Evolutionary conservation across 2,888 invertebrate genomes (phyloP).

Genomic region (Phrixothrix hirtus): DNA sequence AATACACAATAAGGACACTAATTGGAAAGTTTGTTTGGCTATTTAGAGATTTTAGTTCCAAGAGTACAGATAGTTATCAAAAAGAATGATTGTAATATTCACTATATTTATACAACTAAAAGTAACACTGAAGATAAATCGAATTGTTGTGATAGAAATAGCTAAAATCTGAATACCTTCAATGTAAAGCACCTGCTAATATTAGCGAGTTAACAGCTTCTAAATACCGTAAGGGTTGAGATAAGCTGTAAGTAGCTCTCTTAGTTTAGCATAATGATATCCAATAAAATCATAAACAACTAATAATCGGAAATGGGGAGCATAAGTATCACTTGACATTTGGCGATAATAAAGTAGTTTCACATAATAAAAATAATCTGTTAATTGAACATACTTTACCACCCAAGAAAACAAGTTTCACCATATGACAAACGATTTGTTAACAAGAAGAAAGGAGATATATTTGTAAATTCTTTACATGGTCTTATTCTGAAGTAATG

Average conservation of each 20-base stretch:
- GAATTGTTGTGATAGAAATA: no score
- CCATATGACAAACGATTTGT: slow-evolving; percentile 11
- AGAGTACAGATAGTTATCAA: no score
- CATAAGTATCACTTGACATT: background rate
- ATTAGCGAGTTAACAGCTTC: no score
- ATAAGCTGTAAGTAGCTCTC: slow-evolving; percentile 26
- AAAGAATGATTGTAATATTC: no score
- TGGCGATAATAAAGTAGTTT: slow-evolving; percentile 3
- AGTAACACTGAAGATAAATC: no score
- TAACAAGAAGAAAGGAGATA: background rate
- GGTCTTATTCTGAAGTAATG: slow-evolving; percentile 7
- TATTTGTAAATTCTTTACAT: background rate
- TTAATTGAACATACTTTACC: slow-evolving; percentile 21
- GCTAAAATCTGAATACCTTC: no score
- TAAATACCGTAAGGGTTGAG: no score
- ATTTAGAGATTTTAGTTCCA: no score
- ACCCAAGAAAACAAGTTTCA: slow-evolving; percentile 18
- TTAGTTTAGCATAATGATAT: slow-evolving; percentile 4
- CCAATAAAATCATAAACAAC: background rate
- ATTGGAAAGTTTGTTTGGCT: no score
- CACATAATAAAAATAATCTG: slow-evolving; percentile 7
- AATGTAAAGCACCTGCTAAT: no score
- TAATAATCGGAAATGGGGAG: background rate
- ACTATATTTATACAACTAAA: no score
- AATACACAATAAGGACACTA: no score